These are phyloP conservation scores for Limulus polyphemus DNA, from an alignment of 2,888 invertebrate genomes.

Conservation along the genomic window DNA sequence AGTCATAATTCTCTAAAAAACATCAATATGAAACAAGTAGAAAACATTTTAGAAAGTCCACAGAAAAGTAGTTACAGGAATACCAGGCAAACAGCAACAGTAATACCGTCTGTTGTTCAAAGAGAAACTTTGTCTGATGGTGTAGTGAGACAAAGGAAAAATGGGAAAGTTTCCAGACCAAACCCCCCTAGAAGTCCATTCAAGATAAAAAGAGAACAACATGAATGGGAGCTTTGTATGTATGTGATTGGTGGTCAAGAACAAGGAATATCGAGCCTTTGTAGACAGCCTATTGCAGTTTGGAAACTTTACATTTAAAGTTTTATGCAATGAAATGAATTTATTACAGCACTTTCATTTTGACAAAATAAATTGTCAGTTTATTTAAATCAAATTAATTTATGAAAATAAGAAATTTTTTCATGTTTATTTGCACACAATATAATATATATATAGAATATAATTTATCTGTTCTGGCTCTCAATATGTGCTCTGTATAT, in stretches of 20 bases:
- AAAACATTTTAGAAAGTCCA: slow-evolving; percentile 1
- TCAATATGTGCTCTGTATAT: no score
- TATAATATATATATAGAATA: no score
- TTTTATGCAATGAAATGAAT: no score
- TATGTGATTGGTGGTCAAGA: slow-evolving; percentile 67
- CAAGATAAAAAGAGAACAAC: slow-evolving; percentile 15
- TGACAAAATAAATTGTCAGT: no score
- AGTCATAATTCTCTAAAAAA: slow-evolving; percentile 6
- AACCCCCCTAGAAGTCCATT: slow-evolving; percentile 18
- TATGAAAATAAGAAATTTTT: no score
- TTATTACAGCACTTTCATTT: no score
- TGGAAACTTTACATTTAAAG: slow-evolving; percentile 52
- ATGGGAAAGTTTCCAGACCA: slow-evolving; percentile 1
- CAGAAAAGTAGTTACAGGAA: slow-evolving; percentile 15
- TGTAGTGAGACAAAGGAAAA: background rate
- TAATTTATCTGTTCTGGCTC: no score
- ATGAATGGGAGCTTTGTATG: slow-evolving; percentile 44
- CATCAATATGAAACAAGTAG: no score
- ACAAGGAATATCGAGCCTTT: slow-evolving; percentile 59
- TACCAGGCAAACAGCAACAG: slow-evolving; percentile 13
- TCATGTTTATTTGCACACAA: no score
- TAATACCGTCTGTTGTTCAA: slow-evolving; percentile 13
- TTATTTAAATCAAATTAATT: no score
- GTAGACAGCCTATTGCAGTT: slow-evolving; percentile 61
- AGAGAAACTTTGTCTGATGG: slow-evolving; percentile 9